Percentiles rank a stretch among this genome's conserved stretches.
These are phyloP conservation scores for Andricus quercusramuli DNA, from an alignment of 2,888 invertebrate species.

Conservation along the genomic window DNA sequence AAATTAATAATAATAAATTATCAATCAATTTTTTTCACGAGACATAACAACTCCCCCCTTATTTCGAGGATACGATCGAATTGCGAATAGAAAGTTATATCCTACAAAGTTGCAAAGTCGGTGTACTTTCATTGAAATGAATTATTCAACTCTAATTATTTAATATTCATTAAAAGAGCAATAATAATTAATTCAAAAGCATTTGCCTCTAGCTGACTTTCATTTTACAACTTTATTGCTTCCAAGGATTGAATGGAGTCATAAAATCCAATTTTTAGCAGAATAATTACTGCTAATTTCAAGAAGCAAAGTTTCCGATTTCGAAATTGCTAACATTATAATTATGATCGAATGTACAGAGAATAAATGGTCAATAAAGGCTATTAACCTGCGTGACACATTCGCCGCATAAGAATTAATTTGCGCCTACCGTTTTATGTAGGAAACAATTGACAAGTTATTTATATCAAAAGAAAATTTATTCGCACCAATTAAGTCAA, in stretches of 20 bases:
- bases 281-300: not conserved
- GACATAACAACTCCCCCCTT: no score
- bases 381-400: no score
- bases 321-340: not conserved
- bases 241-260: not conserved
- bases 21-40: no score
- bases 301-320: no score
- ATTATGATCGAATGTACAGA: not conserved
- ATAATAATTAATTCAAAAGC: not conserved
- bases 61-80: no score
- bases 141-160: not conserved
- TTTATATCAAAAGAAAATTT: constrained; percentile 24
- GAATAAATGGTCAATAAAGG: no score
- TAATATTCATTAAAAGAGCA: not conserved
- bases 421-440: not conserved
- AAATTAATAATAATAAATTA: no score
- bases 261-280: not conserved
- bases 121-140: not conserved
- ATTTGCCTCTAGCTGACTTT: not conserved
- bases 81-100: not conserved
- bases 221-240: not conserved
- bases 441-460: constrained; percentile 16
- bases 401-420: not conserved
- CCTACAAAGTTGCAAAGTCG: not conserved
- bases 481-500: constrained; percentile 20